Base-by-base conservation (phyloP, 2,113 vertebrate species). In the Sapajus apella region DNA sequence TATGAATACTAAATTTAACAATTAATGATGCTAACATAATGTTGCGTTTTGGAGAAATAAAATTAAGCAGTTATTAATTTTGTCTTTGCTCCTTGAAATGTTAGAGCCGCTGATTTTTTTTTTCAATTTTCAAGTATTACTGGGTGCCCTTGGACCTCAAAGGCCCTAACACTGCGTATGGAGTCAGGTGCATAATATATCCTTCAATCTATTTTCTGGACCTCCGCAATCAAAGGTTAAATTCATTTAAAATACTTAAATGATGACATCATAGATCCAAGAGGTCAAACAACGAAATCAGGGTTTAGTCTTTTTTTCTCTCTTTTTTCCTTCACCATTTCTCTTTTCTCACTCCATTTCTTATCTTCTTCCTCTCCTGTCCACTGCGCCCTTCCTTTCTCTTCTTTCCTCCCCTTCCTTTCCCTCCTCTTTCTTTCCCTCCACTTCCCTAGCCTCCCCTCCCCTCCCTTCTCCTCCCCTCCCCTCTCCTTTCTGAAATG, bases 1-100 rank as follows among this genome's bases (percentile, higher is more conserved):
- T 93, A 85, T 95, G 88, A 70, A 80, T 79, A 77, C 47, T 92
- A 72, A 93, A 91, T 91, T 88, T 93, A 86, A 79, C 79, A 76
- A 81, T 96, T 91, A 94, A 93, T 77, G 93, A 76, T 95, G 81
- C 84, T 83, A 70, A 76, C 70, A 93, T 83, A 76, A 91, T 93
- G 75, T 80, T 95, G 75, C 61, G 40, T 91, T 93, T 96, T 95
- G 27, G 90, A 80, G 86, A 89, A 91, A 89, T 93, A 86, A 45
- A 80, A 91, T 83, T 88, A 86, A 86, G 79, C 82, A 64, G 88
- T 90, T 97, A 90, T 87, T 97, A 96, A 95, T 95, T 96, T 92
- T 70, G 56, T 96, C 73, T 95, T 93, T 72, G 20, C 37, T n/a
- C 35, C 90, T 82, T 90, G 35, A 93, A 75, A 81, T 87, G 61